These are phyloP conservation scores for Ceratina japonica DNA, from an alignment of 1,140 invertebrate genomes.

Conservation along the genomic window DNA sequence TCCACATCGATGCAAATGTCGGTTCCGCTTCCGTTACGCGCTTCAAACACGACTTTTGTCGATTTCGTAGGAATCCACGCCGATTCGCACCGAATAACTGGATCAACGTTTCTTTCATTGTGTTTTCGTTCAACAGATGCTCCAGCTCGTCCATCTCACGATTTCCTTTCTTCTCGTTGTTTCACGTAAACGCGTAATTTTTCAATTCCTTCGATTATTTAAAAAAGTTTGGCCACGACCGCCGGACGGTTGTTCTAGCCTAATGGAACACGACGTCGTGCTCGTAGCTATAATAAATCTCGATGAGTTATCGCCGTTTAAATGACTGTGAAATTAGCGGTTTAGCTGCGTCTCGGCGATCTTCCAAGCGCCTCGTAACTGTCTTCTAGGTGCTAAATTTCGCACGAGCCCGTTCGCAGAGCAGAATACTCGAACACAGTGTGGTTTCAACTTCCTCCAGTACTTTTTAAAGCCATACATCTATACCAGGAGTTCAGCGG, in stretches of 20 bases:
- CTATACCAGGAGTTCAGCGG: no score
- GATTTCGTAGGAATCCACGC: background rate
- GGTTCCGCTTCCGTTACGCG: conserved; percentile 62
- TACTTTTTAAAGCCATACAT: no score
- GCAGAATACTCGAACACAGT: background rate
- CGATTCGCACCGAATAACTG: conserved; percentile 39
- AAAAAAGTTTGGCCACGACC: conserved; percentile 24
- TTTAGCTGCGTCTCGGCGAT: conserved; percentile 62
- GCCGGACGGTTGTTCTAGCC: conserved; percentile 48
- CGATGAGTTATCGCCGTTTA: conserved; percentile 77
- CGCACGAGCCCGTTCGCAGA: conserved; percentile 26
- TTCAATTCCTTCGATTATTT: background rate
- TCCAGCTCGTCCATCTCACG: no score
- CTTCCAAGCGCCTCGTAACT: conserved; percentile 75
- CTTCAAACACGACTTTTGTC: conserved; percentile 49
- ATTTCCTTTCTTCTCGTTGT: no score
- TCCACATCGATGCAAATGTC: conserved; percentile 41
- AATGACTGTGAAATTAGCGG: conserved; percentile 80
- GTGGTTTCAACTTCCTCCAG: background rate
- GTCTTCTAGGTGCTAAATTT: conserved; percentile 79
- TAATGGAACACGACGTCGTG: conserved; percentile 79
- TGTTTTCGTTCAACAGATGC: background rate
- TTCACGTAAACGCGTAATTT: no score
- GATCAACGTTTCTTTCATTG: conserved; percentile 24
- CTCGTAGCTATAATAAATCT: conserved; percentile 71